Conservation (phyloP, 2,113 vertebrate genomes). For the Phalacrocorax pelagicus region DNA sequence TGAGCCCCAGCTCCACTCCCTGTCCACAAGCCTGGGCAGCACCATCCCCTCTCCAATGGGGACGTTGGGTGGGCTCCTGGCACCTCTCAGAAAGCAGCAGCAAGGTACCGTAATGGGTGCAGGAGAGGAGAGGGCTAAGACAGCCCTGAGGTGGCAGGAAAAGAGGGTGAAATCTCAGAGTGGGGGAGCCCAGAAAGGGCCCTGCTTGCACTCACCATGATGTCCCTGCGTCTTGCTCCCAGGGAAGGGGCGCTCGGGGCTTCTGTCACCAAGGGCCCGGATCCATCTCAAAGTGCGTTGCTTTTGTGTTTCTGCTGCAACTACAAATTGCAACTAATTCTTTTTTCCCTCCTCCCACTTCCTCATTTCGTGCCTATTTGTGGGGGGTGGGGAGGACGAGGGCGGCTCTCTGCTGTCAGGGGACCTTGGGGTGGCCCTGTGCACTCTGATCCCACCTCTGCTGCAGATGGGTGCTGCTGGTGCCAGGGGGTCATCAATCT, state of each 20-base stretch:
- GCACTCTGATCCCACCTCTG: neutral
- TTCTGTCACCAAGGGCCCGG: neutral
- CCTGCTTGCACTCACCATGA: conserved; percentile 45
- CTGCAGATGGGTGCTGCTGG: neutral
- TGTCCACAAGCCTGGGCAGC: neutral
- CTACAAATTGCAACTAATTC: neutral
- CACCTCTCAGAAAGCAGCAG: neutral
- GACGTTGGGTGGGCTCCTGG: accelerated
- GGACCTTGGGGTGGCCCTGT: neutral
- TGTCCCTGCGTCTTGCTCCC: neutral
- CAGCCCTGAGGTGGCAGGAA: neutral
- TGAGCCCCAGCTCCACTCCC: neutral
- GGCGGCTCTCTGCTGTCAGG: neutral
- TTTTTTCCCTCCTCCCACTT: conserved; percentile 24
- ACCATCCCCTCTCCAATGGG: neutral
- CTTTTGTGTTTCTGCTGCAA: neutral
- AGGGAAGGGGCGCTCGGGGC: accelerated
- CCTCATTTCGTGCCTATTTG: neutral
- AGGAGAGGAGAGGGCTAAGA: neutral
- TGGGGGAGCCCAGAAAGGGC: neutral
- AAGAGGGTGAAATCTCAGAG: neutral
- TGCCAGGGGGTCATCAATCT: accelerated
- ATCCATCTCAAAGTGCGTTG: neutral
- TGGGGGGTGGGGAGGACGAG: neutral
- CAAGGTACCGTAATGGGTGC: accelerated